Base-by-base conservation (phyloP, 1,140 invertebrate species). In the Drosophila sp. region DNA sequence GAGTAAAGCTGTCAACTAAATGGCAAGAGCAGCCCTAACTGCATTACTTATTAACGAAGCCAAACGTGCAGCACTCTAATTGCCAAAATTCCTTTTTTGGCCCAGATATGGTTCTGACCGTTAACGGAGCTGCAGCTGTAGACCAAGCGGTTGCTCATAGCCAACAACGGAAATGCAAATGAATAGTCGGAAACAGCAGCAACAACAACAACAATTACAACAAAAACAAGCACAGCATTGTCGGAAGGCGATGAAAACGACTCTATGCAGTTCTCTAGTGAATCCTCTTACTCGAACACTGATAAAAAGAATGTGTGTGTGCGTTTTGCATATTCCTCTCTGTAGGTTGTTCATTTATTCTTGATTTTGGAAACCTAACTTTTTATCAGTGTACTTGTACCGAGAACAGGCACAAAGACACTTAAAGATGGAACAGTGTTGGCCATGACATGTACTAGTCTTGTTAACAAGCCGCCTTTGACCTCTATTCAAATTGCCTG, bases 381-480 rank as follows among this genome's bases (percentile, higher is more conserved):
- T 21, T 21, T 21, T 21, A 21, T 21, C 21, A 21, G 21, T 21
- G 21, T 21, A 21, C 21, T 21, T 21, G 21, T 21, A 54, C 21
- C 38, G 25, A 32, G 36, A 11, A 29, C 7, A 21, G 14, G 46
- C 18, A 36, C 21, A 18, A 46, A 7, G 7, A 43, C 40, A 36
- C 38, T 58, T 25, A 53, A 71, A 63, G 40, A 63, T 32, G 32
- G 45, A 21, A 14, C 27, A 27, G 57, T 25, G 43, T 41, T 18
- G 40, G 58, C 50, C 53, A 16, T 65, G 64, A 40, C 78, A 77
- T 41, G 71, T 61, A 63, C 77, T 65, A 80, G 80, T 64, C 76
- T 80, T 83, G 80, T 86, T 80, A 84, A 80, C 80, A 84, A 82
- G 81, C 80, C 54, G 61, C 80, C 76, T 84, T 78, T 83, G 76